phyloP scores from a whole-genome alignment of 2,797 vertebrate species.

The Acanthopagrus latus region DNA sequence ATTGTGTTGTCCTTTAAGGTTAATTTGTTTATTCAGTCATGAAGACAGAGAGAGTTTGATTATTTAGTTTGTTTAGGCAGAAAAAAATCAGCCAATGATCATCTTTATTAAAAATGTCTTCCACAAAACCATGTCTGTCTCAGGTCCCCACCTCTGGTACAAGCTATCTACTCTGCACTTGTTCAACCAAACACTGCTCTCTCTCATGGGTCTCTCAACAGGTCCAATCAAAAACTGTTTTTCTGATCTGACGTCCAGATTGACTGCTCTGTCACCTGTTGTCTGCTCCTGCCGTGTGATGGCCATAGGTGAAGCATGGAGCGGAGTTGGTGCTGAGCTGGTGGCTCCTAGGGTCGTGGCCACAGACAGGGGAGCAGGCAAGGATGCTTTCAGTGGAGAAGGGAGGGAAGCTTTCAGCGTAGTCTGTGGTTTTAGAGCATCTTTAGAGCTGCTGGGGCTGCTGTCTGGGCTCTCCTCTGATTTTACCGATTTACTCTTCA shows the following conservation, averaged over 20 bases:
- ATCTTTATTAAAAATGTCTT: too few species aligned
- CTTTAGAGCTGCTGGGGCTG: conserved; percentile 25
- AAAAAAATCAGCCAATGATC: too few species aligned
- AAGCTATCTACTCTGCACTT: neutral
- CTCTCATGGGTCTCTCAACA: neutral
- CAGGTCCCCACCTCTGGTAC: neutral
- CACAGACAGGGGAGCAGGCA: conserved; percentile 47
- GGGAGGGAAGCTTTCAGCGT: conserved; percentile 65
- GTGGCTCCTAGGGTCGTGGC: conserved; percentile 38
- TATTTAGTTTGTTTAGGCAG: too few species aligned
- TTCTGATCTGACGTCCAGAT: neutral
- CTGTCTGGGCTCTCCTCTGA: conserved; percentile 45
- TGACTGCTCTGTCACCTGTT: conserved; percentile 51
- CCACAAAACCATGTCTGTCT: neutral
- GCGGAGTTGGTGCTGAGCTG: conserved; percentile 45
- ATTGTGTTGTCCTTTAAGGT: too few species aligned
- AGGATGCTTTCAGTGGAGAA: conserved; percentile 61
- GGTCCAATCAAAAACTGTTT: neutral
- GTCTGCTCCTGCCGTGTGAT: conserved; percentile 42
- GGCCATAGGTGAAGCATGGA: conserved; percentile 29
- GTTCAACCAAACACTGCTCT: neutral
- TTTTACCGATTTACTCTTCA: conserved; percentile 55
- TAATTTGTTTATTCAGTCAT: too few species aligned
- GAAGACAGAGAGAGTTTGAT: too few species aligned
- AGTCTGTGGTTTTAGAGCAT: conserved; percentile 48